phyloP scores from a whole-genome alignment of 64 coral and sea anemone genomes.

The Pocillopora damicornis region DNA sequence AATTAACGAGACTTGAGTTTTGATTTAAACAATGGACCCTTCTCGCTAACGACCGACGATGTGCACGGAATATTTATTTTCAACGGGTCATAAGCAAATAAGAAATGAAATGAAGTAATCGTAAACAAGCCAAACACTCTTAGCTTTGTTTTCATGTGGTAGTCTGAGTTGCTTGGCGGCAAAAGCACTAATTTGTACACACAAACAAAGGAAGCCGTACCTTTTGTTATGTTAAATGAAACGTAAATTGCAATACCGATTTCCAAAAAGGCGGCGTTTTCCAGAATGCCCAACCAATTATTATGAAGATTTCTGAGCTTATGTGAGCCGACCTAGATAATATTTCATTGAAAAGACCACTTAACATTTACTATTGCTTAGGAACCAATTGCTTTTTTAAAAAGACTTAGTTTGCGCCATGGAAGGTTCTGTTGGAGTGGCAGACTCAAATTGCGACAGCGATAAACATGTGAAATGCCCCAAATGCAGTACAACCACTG shows the following conservation, averaged over 20 bases:
- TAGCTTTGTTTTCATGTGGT: background rate
- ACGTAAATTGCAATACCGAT: background rate
- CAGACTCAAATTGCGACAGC: background rate
- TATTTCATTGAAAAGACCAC: background rate
- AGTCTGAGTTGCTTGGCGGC: background rate
- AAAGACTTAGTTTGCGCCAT: background rate
- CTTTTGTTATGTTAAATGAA: background rate
- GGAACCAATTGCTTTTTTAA: background rate
- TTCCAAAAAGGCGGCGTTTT: slow-evolving; percentile 1
- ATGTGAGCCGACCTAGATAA: background rate
- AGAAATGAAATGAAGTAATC: too few relatives aligned
- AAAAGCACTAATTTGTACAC: background rate
- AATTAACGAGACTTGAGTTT: too few relatives aligned
- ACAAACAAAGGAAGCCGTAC: background rate
- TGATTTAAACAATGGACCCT: too few relatives aligned
- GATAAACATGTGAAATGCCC: background rate
- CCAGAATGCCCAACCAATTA: background rate
- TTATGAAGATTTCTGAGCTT: background rate
- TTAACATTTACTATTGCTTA: background rate
- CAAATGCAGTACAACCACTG: background rate
- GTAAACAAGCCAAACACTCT: too few relatives aligned
- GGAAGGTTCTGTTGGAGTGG: background rate
- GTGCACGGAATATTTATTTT: too few relatives aligned
- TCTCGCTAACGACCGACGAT: too few relatives aligned
- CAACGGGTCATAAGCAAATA: too few relatives aligned